A percentile compares a stretch with the other conserved stretches of the same genome.
Evolutionary conservation across 1,140 invertebrate species (phyloP).

Genomic region (Plectus sambesii): DNA sequence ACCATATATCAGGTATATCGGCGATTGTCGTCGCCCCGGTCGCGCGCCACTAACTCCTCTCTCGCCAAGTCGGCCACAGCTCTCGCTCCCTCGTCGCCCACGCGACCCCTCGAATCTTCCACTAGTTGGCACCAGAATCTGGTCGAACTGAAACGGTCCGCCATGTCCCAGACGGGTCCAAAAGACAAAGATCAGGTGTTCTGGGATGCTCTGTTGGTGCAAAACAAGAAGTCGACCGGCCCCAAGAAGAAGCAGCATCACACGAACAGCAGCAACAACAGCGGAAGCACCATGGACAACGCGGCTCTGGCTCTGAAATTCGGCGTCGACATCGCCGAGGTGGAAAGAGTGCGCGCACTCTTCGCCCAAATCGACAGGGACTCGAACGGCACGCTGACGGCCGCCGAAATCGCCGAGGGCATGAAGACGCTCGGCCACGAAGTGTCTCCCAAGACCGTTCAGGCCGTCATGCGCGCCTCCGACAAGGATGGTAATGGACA

Average conservation of each 20-base stretch:
- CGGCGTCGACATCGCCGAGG: conserved; percentile 16
- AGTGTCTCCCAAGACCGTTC: conserved; percentile 23
- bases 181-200: conserved; percentile 21
- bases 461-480: conserved; percentile 20
- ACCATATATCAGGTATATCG: no score
- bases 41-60: no score
- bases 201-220: conserved; percentile 21
- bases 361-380: not conserved
- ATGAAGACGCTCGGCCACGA: conserved; percentile 19
- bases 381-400: conserved; percentile 1
- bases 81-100: no score
- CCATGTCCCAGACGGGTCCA: no score
- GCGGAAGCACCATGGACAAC: conserved; percentile 13
- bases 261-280: not conserved
- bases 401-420: conserved; percentile 18
- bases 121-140: no score
- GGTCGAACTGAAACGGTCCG: no score
- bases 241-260: conserved; percentile 18
- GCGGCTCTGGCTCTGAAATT: conserved; percentile 16
- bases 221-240: conserved; percentile 18
- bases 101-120: no score
- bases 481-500: conserved; percentile 20
- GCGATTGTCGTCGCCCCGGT: no score
- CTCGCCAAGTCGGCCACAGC: no score
- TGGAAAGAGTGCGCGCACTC: conserved; percentile 15